Evolutionary conservation across 2,113 vertebrate species (phyloP).

Genomic region (Clarias magur): DNA sequence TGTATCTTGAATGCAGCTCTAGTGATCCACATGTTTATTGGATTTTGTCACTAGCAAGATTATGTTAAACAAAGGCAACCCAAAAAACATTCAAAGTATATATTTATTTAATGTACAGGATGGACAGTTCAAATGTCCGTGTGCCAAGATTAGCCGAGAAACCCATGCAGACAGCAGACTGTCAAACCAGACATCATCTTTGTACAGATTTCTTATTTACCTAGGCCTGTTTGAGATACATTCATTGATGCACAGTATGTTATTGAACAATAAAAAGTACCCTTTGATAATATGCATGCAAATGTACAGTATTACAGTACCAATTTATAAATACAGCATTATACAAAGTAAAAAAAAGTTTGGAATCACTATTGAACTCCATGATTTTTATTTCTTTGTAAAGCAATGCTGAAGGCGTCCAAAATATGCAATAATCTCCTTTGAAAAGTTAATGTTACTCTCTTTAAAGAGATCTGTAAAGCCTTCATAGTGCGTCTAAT

Average conservation of each 20-base stretch:
- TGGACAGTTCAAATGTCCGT: background rate
- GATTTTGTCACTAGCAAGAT: background rate
- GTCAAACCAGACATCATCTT: background rate
- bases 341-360: background rate
- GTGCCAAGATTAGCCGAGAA: background rate
- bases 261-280: background rate
- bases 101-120: background rate
- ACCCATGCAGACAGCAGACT: background rate
- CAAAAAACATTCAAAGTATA: background rate
- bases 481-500: too few species aligned
- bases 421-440: too few species aligned
- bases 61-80: background rate
- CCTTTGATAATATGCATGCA: background rate
- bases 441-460: too few species aligned
- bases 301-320: background rate
- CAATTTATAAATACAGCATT: background rate
- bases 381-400: too few species aligned
- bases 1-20: background rate
- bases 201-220: background rate
- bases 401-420: too few species aligned
- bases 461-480: too few species aligned
- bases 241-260: background rate
- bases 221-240: background rate
- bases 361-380: too few species aligned
- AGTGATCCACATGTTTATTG: background rate